Base-by-base conservation (phyloP, 2,888 invertebrate genomes). In the Megamerina dolium region DNA sequence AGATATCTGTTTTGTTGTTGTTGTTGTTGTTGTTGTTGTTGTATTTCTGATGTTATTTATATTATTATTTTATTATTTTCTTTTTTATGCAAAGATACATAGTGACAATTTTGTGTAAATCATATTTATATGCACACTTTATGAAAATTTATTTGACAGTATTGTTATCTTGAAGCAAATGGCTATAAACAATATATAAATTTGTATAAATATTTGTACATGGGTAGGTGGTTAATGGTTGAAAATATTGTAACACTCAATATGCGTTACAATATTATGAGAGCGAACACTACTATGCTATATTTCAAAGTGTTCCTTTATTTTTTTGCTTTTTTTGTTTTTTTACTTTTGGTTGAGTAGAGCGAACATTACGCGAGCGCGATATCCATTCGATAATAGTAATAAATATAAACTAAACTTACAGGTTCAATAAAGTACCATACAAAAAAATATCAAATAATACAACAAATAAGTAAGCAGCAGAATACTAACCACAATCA, bases 361-460 rank as follows among this genome's bases (percentile, higher is more conserved):
- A n/a, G 30, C 29, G 23, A 16, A 27, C n/a, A 12, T 26, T 35
- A 21, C 37, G 41, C 37, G n/a, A n/a, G 26, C 36, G 53, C 61
- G 59, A 60, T 67, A 67, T 68, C 69, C 70, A 63, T 60, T 63
- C 68, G 66, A 68, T 68, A 70, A 68, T 68, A 61, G 63, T 59
- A 67, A 70, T 70, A 68, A 68, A 70, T 68, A 68, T 68, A 61
- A 70, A 68, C 68, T 68, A 66, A 68, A 62, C 54, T 47, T 46
- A 49, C 48, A 43, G 46, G 50, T 52, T 51, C 50, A 55, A 52
- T 54, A 52, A 51, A 54, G 45, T 51, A 38, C 41, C 41, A 39
- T 40, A 49, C 45, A 45, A 34, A 46, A 42, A 9, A 42, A 45
- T n/a, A 41, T 37, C 31, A 45, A 43, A 3, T 23, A 21, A 4